Evolutionary conservation across 2,113 vertebrate genomes (phyloP), one percentile per base, ranked within the genome.

Genomic region (Microtus oregoni): DNA sequence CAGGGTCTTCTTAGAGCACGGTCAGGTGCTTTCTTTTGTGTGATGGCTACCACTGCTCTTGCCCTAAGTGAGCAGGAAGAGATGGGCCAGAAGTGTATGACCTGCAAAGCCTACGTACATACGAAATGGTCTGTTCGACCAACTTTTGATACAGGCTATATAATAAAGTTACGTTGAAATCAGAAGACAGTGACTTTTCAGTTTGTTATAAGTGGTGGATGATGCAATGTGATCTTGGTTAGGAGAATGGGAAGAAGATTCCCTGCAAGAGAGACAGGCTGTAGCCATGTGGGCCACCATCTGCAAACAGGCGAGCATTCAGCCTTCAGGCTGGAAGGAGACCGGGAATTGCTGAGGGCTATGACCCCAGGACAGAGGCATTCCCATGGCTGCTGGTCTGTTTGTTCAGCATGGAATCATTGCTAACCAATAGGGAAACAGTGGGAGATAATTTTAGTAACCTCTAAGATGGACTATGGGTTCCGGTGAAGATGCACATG

Each of bases 281-380:
- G 17, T 17, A 13, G 3, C 14, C 1, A 7, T 8, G 10, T 0
- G 47, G 38, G 35, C 22, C 38, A 13, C 30, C 5, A 24, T 28
- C 58, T 75, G 52, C 58, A 58, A 3, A 7, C 19, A 32, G 50
- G 30, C 0, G 6, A 92, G 55, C 15, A 75, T 50, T 38, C 15
- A 44, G 10, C 28, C 22, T 15, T 32, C 88, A 7, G 32, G 38
- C 72, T 19, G 26, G 41, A 73, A 95, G 24, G 28, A 94, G 89
- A 55, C 3, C 28, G 26, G 17, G 12, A 86, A 87, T 14, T n/a
- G 6, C 1, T 35, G 7, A 86, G 44, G 24, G 72, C 50, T 78
- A 22, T 94, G 70, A 76, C 7, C 12, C 70, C 17, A 32, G 22
- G 0, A 14, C 14, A 81, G 35, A 55, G 35, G n/a, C 44, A 94